Base-by-base conservation (phyloP, 2,888 invertebrate genomes). In the Copidosoma aretas region DNA sequence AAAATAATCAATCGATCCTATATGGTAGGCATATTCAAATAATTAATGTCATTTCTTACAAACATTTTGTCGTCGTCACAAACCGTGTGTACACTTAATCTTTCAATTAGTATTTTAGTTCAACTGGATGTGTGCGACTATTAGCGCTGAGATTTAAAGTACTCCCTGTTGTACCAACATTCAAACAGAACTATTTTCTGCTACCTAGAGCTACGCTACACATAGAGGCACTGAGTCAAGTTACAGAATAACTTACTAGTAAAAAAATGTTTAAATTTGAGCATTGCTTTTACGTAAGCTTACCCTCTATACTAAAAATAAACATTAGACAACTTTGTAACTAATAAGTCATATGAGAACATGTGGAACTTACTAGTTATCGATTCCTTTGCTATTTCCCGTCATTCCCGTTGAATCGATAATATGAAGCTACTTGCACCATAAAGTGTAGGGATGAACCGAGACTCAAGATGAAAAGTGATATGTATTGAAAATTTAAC, bases 351-450 rank as follows among this genome's bases (percentile, higher is more conserved):
- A 68, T 63, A 46, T 75, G 41, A 61, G 66, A 64, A 73, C 69
- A 73, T 73, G 65, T 71, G 65, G 69, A 70, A 73, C 73, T 72
- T 71, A 71, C 75, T 74, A 80, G 79, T 79, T 82, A 83, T 83
- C 82, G 83, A 83, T 83, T 82, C 79, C 82, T 82, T 81, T 81
- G 81, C 83, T 79, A 81, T 82, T 82, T 82, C 80, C 81, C 82
- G 82, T 81, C 80, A 79, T 80, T 81, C 80, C 80, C 76, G 78
- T 77, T 76, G 75, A 81, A 81, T 81, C 81, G 81, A 81, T 81
- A 81, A 80, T 76, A 32, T n/a, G 12, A 25, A 17, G 56, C 25
- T 51, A 24, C 54, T 25, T n/a, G 12, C 12, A 54, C 54, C 54
- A 41, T 41, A 54, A 24, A 54, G 32, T 32, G 32, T 32, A 8